Conservation (phyloP, 2,113 vertebrate species). For the Triplophysa siluroides region DNA sequence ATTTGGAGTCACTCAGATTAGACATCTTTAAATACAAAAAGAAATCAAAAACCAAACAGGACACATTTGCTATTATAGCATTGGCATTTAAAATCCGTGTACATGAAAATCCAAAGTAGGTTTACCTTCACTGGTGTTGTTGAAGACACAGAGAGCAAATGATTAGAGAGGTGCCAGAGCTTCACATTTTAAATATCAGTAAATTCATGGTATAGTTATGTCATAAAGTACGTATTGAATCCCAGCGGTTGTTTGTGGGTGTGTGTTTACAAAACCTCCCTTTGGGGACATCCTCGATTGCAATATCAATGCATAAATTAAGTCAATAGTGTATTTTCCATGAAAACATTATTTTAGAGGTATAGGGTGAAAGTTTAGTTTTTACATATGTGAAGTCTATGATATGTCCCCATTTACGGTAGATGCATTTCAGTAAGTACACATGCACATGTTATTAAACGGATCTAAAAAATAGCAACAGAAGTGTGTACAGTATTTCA, state of each 20-base stretch:
- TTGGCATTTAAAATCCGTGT: too few relatives aligned
- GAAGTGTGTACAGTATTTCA: too few relatives aligned
- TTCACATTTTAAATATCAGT: not conserved
- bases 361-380: too few relatives aligned
- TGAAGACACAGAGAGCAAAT: not conserved
- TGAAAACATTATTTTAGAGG: too few relatives aligned
- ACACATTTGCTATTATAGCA: not conserved
- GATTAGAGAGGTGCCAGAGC: not conserved
- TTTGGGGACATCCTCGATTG: not conserved
- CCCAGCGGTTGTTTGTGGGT: not conserved
- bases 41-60: not conserved
- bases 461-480: too few relatives aligned
- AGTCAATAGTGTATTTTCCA: too few relatives aligned
- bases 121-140: not conserved
- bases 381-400: too few relatives aligned
- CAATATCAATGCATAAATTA: too few relatives aligned
- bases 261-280: not conserved
- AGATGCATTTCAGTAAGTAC: too few relatives aligned
- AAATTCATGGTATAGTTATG: not conserved
- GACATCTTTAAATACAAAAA: conserved; percentile 4
- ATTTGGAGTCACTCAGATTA: not conserved
- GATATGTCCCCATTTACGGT: too few relatives aligned
- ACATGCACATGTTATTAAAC: too few relatives aligned
- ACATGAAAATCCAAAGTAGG: not conserved
- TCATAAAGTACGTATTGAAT: not conserved